A percentile compares a stretch with the other conserved stretches of the same genome.
phyloP scores from a whole-genome alignment of 2,888 invertebrate genomes.

The Amorpha juglandis region DNA sequence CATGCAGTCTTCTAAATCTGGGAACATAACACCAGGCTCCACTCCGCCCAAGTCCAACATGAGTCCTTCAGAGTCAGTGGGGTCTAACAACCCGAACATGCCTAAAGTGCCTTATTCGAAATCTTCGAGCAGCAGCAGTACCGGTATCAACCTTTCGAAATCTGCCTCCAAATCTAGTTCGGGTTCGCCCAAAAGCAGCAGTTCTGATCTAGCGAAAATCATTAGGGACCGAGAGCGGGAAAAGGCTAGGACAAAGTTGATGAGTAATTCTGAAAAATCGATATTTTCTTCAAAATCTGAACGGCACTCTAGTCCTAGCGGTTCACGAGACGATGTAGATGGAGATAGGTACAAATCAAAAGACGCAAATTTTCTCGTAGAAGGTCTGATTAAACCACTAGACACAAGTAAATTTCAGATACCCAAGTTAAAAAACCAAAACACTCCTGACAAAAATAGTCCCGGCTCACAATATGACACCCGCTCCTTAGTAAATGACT shows the following conservation, averaged over 20 bases:
- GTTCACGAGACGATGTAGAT: conserved; percentile 86
- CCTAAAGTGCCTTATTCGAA: conserved; percentile 80
- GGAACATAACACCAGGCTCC: conserved; percentile 62
- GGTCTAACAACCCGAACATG: conserved; percentile 55
- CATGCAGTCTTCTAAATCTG: conserved; percentile 80
- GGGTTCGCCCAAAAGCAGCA: conserved; percentile 86
- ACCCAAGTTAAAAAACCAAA: conserved; percentile 87
- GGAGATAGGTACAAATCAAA: conserved; percentile 87
- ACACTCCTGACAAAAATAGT: conserved; percentile 71
- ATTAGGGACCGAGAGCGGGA: conserved; percentile 86
- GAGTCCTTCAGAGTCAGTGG: conserved; percentile 70
- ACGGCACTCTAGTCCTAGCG: conserved; percentile 87
- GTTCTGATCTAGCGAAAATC: conserved; percentile 82
- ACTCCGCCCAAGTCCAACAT: conserved; percentile 76
- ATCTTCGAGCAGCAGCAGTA: conserved; percentile 67
- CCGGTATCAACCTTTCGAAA: conserved; percentile 77
- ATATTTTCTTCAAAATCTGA: conserved; percentile 86
- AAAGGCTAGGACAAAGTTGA: conserved; percentile 84
- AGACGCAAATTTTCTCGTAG: conserved; percentile 87
- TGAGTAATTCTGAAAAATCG: conserved; percentile 85
- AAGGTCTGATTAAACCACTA: conserved; percentile 90
- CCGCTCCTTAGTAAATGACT: conserved; percentile 76
- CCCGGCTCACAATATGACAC: conserved; percentile 72
- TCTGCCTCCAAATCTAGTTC: conserved; percentile 79
- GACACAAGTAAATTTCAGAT: conserved; percentile 94